Base-by-base conservation (phyloP, 1,140 invertebrate genomes). In the Chelonus insularis region DNA sequence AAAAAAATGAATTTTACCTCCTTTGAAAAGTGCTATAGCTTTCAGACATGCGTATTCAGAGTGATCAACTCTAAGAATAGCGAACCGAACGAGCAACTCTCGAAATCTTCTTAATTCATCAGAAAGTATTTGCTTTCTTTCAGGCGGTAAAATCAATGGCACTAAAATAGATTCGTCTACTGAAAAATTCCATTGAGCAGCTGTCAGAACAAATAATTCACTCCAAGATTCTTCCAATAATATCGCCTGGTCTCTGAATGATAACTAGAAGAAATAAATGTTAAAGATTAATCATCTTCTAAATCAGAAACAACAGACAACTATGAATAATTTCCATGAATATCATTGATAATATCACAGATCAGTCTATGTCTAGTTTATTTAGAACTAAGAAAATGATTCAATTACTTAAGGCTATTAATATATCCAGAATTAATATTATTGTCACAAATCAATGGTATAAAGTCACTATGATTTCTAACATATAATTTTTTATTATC, bases 31-130 rank as follows among this genome's bases (percentile, higher is more conserved):
- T 11, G 92, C 84, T 1, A 91, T 83, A 0, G 91, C 89, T 76
- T 94, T 94, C 1, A 95, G 79, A 76, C 89, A 94, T 18, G 93
- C 90, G 69, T 89, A 91, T 72, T 95, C 93, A 0, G 90, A 92
- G 69, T 91, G 87, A 75, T 95, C 92, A 4, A 93, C 84, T 62
- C 85, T 82, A 36, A 89, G 77, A 0, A 86, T 75, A 16, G 83
- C 79, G 63, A 93, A 85, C 67, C 87, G 84, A n/a, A 84, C 82
- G 11, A 92, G 79, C 1, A 88, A 75, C 37, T 89, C 86, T 29
- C 84, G 80, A 64, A 89, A 74, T 55, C 83, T 78, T 72, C 86
- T 81, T 45, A 83, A 74, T 74, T 82, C 81, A 61, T 86, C 80
- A 48, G 78, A 68, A 0, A 85, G 76, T 23, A 79, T 67, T 29